Evolutionary conservation across 53 echinoderm and acorn worm species (phyloP).

Genomic region (Patiria pectinifera): DNA sequence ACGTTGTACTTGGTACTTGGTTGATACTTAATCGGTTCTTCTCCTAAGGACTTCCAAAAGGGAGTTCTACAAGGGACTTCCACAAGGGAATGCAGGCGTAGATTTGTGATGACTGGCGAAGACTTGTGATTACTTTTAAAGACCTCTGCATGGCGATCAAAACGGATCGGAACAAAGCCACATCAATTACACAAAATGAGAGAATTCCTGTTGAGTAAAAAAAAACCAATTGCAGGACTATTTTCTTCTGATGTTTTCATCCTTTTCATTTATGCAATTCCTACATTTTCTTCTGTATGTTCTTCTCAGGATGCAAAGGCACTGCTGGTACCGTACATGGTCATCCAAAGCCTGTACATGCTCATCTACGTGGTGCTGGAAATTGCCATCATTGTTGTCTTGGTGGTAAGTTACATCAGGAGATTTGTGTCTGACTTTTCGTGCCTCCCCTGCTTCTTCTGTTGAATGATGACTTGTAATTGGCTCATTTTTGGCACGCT

Average conservation of each 20-base stretch:
- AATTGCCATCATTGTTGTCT: neutral
- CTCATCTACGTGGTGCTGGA: neutral
- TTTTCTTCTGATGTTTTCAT: neutral
- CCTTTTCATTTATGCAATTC: neutral
- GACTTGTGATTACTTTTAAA: no score
- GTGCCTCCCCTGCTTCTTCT: neutral
- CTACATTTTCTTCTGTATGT: neutral
- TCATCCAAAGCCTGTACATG: neutral
- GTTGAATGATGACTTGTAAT: neutral
- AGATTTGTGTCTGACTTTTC: neutral
- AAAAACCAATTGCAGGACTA: neutral
- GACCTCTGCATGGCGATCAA: neutral
- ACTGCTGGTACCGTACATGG: slow-evolving; percentile 8
- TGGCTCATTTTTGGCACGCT: no score
- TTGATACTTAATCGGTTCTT: no score
- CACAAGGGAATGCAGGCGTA: neutral
- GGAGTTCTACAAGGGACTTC: no score
- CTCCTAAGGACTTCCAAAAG: no score
- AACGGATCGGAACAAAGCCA: neutral
- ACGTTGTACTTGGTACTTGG: no score
- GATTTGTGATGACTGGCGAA: no score
- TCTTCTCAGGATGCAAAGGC: neutral
- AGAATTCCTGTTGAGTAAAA: neutral
- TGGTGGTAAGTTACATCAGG: slow-evolving; percentile 10
- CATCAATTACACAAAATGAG: neutral